Evolutionary conservation across 2,113 vertebrate species (phyloP), one percentile per base, ranked within the genome.

Genomic region (Turdus rufiventris): DNA sequence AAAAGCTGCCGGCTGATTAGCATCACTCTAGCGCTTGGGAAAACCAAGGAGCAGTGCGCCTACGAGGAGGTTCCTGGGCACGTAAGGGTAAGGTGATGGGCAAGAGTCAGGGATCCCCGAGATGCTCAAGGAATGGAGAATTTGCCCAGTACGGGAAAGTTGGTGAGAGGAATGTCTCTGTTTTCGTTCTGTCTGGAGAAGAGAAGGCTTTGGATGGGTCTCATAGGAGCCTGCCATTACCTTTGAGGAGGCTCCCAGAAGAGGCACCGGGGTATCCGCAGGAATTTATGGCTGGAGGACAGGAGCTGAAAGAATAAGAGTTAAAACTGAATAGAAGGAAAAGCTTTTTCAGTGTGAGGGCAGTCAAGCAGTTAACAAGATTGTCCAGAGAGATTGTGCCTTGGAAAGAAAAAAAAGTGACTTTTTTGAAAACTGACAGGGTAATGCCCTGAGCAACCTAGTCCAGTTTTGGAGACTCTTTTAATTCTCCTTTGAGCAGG

Each of bases 61-160:
- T 33, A 6, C 26, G 24, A 51, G 45, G 36, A 18, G 2, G 0
- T 42, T 72, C 48, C 13, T 48, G 40, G 26, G 28, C 25, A 33
- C 0, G 0, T 29, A 40, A 25, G 47, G 25, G 4, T 26, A 1
- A 17, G 33, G 57, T 47, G 45, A 12, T 6, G 25, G 53, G n/a
- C 17, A 72, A n/a, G 21, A 47, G 28, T 26, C 2, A 1, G 18
- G 29, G 36, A 18, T 14, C 8, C 7, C 26, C 19, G 6, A 1
- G 26, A 18, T 63, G 43, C 6, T 18, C 24, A 13, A 9, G 19
- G 10, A 9, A 38, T 75, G n/a, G 19, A 66, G 63, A 62, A 31
- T 50, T 66, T 84, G 18, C 14, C 16, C 21, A 2, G 0, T 31
- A 26, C 84, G 19, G 12, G 14, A 40, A 45, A 16, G 10, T 0